Percentiles rank a stretch among this genome's conserved stretches.
Conservation (phyloP, 1,140 invertebrate genomes). For the Aricia agestis region DNA sequence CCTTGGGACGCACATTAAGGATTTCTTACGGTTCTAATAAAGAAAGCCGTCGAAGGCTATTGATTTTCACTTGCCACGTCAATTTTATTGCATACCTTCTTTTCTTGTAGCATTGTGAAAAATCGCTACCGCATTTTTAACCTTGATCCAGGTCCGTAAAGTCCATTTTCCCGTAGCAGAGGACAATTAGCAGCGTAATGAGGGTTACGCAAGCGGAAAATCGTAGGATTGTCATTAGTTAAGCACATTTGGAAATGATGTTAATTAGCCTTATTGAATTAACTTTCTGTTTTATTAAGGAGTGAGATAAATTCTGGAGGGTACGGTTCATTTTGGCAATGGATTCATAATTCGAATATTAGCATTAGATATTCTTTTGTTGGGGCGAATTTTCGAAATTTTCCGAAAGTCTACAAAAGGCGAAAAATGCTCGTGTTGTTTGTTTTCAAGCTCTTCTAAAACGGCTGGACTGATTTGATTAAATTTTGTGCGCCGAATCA, state of each 20-base stretch:
- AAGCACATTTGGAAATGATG: background rate
- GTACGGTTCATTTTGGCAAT: background rate
- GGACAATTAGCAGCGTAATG: background rate
- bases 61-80: conserved; percentile 51
- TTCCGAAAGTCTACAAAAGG: too few relatives aligned
- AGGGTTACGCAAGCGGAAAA: background rate
- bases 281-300: background rate
- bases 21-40: conserved; percentile 42
- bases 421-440: too few relatives aligned
- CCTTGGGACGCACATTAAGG: conserved; percentile 35
- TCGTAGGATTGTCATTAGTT: background rate
- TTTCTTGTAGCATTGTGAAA: conserved; percentile 19
- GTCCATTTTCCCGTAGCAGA: background rate
- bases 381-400: too few relatives aligned
- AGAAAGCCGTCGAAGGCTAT: conserved; percentile 44
- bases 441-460: too few relatives aligned
- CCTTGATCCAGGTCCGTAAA: background rate
- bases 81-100: conserved; percentile 46
- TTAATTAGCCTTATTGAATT: background rate
- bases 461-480: too few relatives aligned
- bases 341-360: background rate
- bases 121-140: background rate
- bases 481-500: too few relatives aligned
- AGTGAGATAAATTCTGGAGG: background rate
- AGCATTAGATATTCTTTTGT: too few relatives aligned